Base-by-base conservation (phyloP, 2,797 vertebrate species). In the Buphagus erythrorhynchus region DNA sequence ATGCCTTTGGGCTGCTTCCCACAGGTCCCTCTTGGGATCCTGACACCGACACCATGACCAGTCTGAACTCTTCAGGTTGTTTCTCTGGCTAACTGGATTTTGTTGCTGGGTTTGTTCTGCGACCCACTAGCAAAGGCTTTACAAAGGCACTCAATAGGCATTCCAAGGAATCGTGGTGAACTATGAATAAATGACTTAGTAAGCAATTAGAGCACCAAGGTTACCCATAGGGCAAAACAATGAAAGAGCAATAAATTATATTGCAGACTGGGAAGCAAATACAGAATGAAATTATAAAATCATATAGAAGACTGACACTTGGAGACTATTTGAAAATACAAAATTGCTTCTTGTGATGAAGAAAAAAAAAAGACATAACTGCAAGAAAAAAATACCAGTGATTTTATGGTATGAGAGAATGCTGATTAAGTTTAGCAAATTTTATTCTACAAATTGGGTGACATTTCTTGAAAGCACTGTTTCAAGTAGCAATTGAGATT, bases 1-100 rank as follows among this genome's bases (percentile, higher is more conserved):
- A 48, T 0, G 4, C 31, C 54, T 74, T 48, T 9, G 14, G 29
- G 33, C 24, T 81, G 51, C 35, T 59, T 78, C 28, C 31, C 29
- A 35, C 20, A 20, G 11, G n/a, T 11, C 18, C 3, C 18, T 43
- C 38, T 67, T 0, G 0, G 55, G 40, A 45, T 55, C 52, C 20
- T 40, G 12, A 21, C 0, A 0, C 35, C 58, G 63, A 40, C 22
- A 15, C 33, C 42, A 33, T 0, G 1, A 62, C 45, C n/a, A 36
- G 36, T 45, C 36, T n/a, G 62, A 61, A 49, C 16, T 45, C 20
- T 26, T 68, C 43, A 11, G 15, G 5, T 28, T 0, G 0, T 66
- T 75, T n/a, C 24, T 61, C 63, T 21, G 38, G n/a, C 19, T 16
- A 2, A 15, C 18, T 67, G 45, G 38, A 62, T 78, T 88, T 86